Base-by-base conservation (phyloP, 2,888 invertebrate genomes). In the Homarus gammarus region DNA sequence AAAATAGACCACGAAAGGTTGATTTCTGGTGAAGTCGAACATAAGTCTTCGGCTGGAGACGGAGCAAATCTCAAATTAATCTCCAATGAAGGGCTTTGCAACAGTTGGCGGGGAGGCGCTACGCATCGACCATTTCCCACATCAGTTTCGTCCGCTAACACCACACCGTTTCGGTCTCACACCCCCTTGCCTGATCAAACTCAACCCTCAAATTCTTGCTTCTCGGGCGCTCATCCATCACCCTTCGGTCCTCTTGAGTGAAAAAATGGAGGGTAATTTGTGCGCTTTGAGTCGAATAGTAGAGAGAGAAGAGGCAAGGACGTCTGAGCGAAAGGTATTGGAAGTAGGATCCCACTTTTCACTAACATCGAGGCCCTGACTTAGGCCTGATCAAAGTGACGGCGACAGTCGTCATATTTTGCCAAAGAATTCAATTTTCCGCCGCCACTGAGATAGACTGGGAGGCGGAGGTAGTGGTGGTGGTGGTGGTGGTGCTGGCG, bases 51-150 rank as follows among this genome's bases (percentile, higher is more conserved):
- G 56, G 70, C 33, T 49, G 89, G 84, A 77, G 89, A 78, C 77
- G 84, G 89, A 82, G 78, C 89, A 89, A 89, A 89, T 89, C 89
- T 89, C 84, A 89, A 89, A 89, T 89, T 89, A 89, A 89, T 89
- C 89, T 89, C 89, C 84, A 84, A 78, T 84, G 89, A 84, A 89
- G 84, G 89, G 89, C 89, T 89, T 89, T 89, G 84, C 89, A 89
- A 89, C 84, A 89, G 89, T 84, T 84, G 84, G 78, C 40, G 78
- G 78, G 56, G 64, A 33, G 38, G 77, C 70, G 31, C 40, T 38
- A 31, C 27, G 33, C 33, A 78, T 84, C 84, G 70, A 75, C 44
- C 61, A 22, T 8, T 31, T 73, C 44, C 73, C 40, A n/a, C n/a
- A n/a, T n/a, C n/a, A n/a, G n/a, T 33, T 72, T 72, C 72, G 72